Conservation (phyloP, 2,797 vertebrate genomes). For the Chaenodraco wilsoni region DNA sequence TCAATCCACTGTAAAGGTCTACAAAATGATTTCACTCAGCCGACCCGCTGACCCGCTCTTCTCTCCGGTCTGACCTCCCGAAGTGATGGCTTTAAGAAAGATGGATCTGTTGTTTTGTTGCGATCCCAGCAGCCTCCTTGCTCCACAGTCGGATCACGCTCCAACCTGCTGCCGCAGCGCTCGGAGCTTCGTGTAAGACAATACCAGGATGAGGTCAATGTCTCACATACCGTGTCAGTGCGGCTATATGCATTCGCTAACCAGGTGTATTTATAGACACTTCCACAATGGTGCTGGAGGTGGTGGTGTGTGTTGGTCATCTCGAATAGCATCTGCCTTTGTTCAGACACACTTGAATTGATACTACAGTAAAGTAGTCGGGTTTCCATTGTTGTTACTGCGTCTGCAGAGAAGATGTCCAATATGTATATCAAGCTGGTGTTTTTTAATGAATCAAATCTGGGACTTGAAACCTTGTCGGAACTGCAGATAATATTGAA, state of each 20-base stretch:
- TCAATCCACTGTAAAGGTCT: conserved; percentile 10
- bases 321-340: conserved; percentile 58
- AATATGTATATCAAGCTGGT: background rate
- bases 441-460: background rate
- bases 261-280: conserved; percentile 73
- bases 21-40: conserved; percentile 24
- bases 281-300: conserved; percentile 32
- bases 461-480: background rate
- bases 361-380: conserved; percentile 14
- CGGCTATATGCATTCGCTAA: conserved; percentile 49
- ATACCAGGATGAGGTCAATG: conserved; percentile 63
- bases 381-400: conserved; percentile 47
- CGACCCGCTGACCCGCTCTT: conserved; percentile 24
- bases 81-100: background rate
- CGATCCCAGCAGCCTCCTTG: background rate
- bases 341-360: conserved; percentile 29
- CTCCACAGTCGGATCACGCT: conserved; percentile 15
- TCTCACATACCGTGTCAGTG: conserved; percentile 45
- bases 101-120: background rate
- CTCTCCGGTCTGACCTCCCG: background rate
- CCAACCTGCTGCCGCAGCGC: conserved; percentile 35
- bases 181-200: conserved; percentile 62
- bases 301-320: conserved; percentile 7
- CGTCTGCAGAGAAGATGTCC: conserved; percentile 4
- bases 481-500: background rate